These are phyloP conservation scores for Pseudopodoces humilis DNA, from an alignment of 2,113 vertebrate species.

Conservation along the genomic window DNA sequence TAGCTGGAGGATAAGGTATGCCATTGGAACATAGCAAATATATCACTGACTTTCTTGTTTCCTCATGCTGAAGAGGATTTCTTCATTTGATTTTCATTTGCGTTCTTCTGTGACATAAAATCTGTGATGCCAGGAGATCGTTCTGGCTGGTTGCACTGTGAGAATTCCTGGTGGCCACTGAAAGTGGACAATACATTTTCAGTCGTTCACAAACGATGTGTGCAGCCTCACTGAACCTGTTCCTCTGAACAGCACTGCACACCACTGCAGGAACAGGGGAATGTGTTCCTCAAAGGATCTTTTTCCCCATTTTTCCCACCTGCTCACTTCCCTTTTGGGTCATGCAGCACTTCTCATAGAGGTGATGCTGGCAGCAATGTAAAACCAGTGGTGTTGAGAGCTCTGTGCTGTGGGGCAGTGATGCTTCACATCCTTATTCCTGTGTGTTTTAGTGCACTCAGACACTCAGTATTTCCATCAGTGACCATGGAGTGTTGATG, in stretches of 20 bases:
- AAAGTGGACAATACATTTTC: background rate
- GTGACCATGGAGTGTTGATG: background rate
- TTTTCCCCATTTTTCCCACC: background rate
- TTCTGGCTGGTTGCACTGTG: background rate
- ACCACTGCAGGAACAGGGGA: background rate
- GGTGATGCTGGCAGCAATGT: background rate
- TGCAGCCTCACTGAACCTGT: background rate
- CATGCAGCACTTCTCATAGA: background rate
- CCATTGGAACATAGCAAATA: background rate
- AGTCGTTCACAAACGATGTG: accelerated
- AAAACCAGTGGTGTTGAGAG: background rate
- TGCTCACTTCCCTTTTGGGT: background rate
- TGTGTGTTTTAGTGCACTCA: background rate
- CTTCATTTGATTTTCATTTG: background rate
- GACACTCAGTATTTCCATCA: background rate
- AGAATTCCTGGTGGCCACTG: background rate
- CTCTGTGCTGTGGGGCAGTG: background rate
- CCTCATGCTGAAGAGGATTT: background rate
- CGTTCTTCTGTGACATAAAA: background rate
- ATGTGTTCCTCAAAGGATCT: background rate
- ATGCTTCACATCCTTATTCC: background rate
- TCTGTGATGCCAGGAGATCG: accelerated
- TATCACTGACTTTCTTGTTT: background rate
- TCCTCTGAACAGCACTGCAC: background rate
- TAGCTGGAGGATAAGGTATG: background rate